Evolutionary conservation across 2,113 vertebrate genomes (phyloP), one percentile per base, ranked within the genome.

Genomic region (Datnioides undecimradiatus): DNA sequence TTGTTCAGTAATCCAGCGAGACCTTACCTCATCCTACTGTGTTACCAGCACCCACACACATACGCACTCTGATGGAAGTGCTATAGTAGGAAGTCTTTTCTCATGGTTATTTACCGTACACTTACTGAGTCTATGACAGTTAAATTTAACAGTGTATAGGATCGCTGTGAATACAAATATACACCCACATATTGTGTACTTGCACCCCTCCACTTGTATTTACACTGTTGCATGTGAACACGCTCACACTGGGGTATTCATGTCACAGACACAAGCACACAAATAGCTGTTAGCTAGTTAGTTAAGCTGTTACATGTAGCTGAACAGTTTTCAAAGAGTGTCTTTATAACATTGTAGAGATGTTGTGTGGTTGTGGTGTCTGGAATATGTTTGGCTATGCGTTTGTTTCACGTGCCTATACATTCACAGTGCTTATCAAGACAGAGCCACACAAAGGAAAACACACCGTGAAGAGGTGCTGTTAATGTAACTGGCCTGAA

Each of bases 1-100:
- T 86, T 88, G 86, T 85, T 90, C 75, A 79, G 69, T 80, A 85
- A 85, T 88, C 79, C 86, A 79, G 57, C 23, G 84, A 87, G 83
- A 83, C 82, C 76, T 82, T 52, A 82, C 72, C 84, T 78, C 72
- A 64, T 81, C 80, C 70, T 76, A 34, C 83, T 79, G 74, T 72
- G 80, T 78, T 76, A 87, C 83, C 83, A 77, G 63, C 79, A 71
- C 81, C 79, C 88, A 89, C 86, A 79, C 83, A 67, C 73, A 49
- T 27, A 73, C 17, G 9, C 71, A 54, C 83, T 64, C 59, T n/a
- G 74, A 70, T 74, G 31, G 80, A 63, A 83, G 49, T 68, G 73
- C 79, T 72, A 34, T 45, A 54, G 27, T 52, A 70, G 38, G 59
- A 84, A 63, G 80, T 90, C 52, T 80, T 77, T 79, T 76, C 51